Percentiles rank a stretch among this genome's conserved stretches.
Conservation (phyloP, 2,797 vertebrate species). For the Xerus rutilus region DNA sequence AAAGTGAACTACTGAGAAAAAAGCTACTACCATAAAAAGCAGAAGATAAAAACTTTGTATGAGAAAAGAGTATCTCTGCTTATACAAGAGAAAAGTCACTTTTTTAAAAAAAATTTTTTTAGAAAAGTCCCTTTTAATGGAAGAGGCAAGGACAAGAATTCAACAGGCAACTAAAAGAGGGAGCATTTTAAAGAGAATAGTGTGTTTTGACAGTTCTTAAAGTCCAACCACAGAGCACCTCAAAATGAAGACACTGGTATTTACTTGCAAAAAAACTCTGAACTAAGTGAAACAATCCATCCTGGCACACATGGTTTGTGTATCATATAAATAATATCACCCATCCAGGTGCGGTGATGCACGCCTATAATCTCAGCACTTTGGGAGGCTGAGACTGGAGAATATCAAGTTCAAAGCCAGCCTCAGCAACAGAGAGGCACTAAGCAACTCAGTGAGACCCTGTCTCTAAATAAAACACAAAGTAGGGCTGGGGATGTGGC, state of each 20-base stretch:
- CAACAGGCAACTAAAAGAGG: background rate
- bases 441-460: no score
- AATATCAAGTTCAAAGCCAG: no score
- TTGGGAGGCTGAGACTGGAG: no score
- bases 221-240: background rate
- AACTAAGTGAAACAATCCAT: background rate
- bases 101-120: background rate
- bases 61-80: background rate
- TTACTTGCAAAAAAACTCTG: background rate
- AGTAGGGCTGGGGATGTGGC: no score
- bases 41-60: background rate
- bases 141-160: background rate
- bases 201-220: background rate
- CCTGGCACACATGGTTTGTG: background rate
- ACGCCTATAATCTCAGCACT: no score
- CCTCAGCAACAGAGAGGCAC: no score
- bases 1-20: background rate
- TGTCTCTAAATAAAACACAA: no score
- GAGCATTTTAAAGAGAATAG: background rate
- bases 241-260: background rate
- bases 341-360: background rate
- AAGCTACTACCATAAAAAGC: background rate
- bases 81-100: background rate
- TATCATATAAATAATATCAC: background rate
- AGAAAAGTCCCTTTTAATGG: constrained; percentile 31